These are phyloP conservation scores for Auanema sp. DNA, from an alignment of 2,888 invertebrate species.

Conservation along the genomic window DNA sequence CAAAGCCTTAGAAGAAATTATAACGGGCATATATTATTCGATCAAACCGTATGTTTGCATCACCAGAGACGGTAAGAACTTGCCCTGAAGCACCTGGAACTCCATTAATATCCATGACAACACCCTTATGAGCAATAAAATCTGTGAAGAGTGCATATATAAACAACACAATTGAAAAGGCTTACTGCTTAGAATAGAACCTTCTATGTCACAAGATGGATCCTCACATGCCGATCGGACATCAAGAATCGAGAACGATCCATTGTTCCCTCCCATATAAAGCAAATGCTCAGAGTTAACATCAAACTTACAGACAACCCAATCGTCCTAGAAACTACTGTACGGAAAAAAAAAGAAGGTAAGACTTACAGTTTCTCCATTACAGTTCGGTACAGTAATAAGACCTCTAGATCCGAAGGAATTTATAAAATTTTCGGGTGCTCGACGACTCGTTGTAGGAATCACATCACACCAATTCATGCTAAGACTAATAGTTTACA, in stretches of 20 bases:
- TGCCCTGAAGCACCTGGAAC: constrained; percentile 23
- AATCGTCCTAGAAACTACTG: background rate
- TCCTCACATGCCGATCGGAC: background rate
- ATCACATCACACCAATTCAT: no score
- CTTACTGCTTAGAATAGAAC: background rate
- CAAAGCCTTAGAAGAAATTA: background rate
- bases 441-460: no score
- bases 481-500: no score
- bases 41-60: constrained; percentile 20
- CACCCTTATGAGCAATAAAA: constrained; percentile 30
- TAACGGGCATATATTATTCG: background rate
- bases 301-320: background rate
- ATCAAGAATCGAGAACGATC: background rate
- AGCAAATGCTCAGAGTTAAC: background rate
- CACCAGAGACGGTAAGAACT: constrained; percentile 31
- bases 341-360: background rate
- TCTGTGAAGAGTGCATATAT: constrained; percentile 18
- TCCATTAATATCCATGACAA: constrained; percentile 30
- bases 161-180: background rate
- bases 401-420: no score
- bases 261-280: constrained; percentile 1
- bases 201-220: background rate
- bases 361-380: no score
- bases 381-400: no score
- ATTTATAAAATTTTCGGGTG: no score